A percentile compares a stretch with the other conserved stretches of the same genome.
phyloP scores from a whole-genome alignment of 2,797 vertebrate genomes.

The Taenioides sp. region DNA sequence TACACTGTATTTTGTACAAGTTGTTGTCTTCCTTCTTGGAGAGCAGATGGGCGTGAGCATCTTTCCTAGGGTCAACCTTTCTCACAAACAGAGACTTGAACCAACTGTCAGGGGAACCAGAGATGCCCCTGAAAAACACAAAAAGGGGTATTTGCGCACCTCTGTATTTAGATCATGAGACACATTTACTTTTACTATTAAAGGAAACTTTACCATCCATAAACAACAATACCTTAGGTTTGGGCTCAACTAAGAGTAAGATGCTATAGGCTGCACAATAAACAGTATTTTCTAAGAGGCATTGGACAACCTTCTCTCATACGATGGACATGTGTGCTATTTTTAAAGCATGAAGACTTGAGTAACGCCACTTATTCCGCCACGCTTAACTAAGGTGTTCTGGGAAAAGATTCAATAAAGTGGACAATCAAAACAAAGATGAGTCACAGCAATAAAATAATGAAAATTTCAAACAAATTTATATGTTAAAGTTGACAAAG shows the following conservation, averaged over 20 bases:
- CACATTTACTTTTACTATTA: neutral
- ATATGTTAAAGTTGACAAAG: neutral
- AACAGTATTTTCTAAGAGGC: conserved; percentile 20
- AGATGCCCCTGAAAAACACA: conserved; percentile 74
- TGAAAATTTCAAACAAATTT: neutral
- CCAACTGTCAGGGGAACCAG: conserved; percentile 87
- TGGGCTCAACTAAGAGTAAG: neutral
- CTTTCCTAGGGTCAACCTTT: conserved; percentile 95
- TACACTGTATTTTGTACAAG: conserved; percentile 97
- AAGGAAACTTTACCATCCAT: neutral
- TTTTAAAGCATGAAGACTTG: neutral
- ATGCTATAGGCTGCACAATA: conserved; percentile 18
- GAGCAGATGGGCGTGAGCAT: conserved; percentile 94
- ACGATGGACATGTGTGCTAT: neutral
- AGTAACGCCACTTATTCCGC: neutral
- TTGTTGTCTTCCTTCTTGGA: conserved; percentile 95
- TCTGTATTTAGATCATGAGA: neutral
- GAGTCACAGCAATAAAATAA: neutral
- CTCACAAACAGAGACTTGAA: conserved; percentile 94
- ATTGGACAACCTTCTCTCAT: neutral
- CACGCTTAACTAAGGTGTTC: neutral
- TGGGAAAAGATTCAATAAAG: neutral
- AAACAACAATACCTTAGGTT: neutral
- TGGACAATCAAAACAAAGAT: neutral
- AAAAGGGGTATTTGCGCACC: neutral